Evolutionary conservation across 2,888 invertebrate genomes (phyloP), one percentile per base, ranked within the genome.

Genomic region (Stenolophus ochropezus): DNA sequence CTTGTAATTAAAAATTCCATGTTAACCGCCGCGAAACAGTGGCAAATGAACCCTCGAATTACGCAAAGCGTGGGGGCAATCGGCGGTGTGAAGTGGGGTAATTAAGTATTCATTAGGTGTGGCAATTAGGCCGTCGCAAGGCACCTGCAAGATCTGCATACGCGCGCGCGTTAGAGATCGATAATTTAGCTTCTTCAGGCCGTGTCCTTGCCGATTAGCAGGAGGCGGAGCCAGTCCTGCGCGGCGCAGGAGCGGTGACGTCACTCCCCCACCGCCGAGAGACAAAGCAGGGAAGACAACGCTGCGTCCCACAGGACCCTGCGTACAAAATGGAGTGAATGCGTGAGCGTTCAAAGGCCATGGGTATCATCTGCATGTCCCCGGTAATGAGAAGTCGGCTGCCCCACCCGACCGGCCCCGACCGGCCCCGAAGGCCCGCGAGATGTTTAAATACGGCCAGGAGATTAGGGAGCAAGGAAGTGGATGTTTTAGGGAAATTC

Each of bases 271-370:
- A 47, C 73, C 53, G 4, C 51, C 71, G 61, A 20, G 69, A 47
- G 69, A 51, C 65, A 49, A 53, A 53, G 75, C 49, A 16, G 71
- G 71, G 42, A 42, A 51, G 75, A 61, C 61, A 61, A 69, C 65
- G 61, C 61, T 61, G 33, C 33, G 33, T 79, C 79, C 79, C 53
- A n/a, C 49, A 51, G 79, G 81, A 81, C 42, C 75, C 74, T 81
- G 81, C 82, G 84, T 85, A 86, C 86, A 87, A 87, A 86, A 87
- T 87, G 87, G 87, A 86, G 86, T 33, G 65, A 85, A 83, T 84
- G 85, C 84, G 86, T 84, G 84, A 42, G 75, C 81, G 73, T 80
- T 78, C 79, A 79, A 76, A 76, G 56, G 58, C 78, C 78, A 51
- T 25, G 61, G 75, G 81, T 75, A 75, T 81, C 81, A 81, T 81